Conservation (phyloP, 2,888 invertebrate species). For the Willowsia nigromaculata region DNA sequence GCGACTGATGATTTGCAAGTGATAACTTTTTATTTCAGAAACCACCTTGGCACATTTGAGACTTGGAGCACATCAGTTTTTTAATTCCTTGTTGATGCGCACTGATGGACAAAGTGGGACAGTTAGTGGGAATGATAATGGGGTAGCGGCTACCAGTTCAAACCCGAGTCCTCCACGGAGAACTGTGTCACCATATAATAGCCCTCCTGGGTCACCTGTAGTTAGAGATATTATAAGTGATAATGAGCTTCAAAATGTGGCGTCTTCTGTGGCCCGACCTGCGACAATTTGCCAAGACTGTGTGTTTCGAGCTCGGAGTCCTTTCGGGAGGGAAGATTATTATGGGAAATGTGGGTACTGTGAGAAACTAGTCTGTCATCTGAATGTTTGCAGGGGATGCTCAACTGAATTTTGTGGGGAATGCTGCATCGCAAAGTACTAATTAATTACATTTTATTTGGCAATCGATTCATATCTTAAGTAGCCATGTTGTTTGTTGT, state of each 20-base stretch:
- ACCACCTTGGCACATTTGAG: constrained; percentile 75
- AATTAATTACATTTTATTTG: background rate
- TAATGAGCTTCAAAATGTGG: constrained; percentile 42
- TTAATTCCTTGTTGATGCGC: constrained; percentile 38
- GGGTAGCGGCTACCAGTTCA: background rate
- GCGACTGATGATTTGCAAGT: too few relatives aligned
- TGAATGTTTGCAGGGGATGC: constrained; percentile 71
- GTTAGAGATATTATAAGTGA: constrained; percentile 54
- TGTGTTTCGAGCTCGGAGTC: background rate
- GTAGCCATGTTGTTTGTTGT: background rate
- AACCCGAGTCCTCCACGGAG: background rate
- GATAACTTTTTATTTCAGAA: constrained; percentile 59
- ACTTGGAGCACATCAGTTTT: constrained; percentile 72
- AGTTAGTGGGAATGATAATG: background rate
- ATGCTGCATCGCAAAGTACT: constrained; percentile 73
- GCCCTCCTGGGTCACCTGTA: constrained; percentile 51
- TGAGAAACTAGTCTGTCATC: constrained; percentile 75
- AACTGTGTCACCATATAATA: background rate
- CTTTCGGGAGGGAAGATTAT: constrained; percentile 21
- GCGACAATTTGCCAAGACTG: constrained; percentile 63
- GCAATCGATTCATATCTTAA: background rate
- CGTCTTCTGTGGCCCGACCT: background rate
- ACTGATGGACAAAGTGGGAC: background rate
- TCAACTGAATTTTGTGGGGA: constrained; percentile 68
- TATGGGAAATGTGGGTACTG: constrained; percentile 72